Conservation (phyloP, 2,888 invertebrate genomes). For the Agonopterix heracliana region DNA sequence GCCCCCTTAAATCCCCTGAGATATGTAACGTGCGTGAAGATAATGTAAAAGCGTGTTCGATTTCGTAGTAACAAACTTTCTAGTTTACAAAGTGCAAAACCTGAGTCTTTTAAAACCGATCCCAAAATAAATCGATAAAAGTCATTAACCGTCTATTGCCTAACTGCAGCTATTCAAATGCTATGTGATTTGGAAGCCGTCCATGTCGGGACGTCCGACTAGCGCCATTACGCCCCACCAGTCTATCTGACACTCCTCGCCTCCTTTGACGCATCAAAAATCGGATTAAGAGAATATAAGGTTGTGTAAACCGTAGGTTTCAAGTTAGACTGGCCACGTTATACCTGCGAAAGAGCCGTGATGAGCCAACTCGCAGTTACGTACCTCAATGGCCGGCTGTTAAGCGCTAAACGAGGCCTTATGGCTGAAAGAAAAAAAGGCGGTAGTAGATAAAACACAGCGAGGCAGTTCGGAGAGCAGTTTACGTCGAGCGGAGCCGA, state of each 20-base stretch:
- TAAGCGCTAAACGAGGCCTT: constrained; percentile 52
- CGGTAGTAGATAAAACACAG: constrained; percentile 38
- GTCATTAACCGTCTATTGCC: constrained; percentile 49
- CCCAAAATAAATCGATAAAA: constrained; percentile 39
- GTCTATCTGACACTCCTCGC: constrained; percentile 30
- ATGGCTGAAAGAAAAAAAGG: constrained; percentile 38
- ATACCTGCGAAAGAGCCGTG: constrained; percentile 49
- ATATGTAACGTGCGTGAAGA: too few relatives aligned
- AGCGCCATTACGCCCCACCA: constrained; percentile 43
- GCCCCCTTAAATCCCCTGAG: too few relatives aligned
- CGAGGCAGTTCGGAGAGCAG: constrained; percentile 21
- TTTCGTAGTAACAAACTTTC: too few relatives aligned
- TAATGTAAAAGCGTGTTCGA: too few relatives aligned
- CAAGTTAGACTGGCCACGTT: constrained; percentile 40
- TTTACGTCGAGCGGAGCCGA: constrained; percentile 25
- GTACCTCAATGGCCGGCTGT: constrained; percentile 56
- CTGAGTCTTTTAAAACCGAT: background rate
- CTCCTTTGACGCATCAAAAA: constrained; percentile 20
- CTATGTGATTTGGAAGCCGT: constrained; percentile 62
- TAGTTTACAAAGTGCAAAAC: background rate
- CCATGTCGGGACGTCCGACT: constrained; percentile 43
- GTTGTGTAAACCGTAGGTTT: constrained; percentile 25
- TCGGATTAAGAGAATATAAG: constrained; percentile 11
- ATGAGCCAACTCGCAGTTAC: constrained; percentile 60
- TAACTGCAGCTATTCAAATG: constrained; percentile 62